phyloP scores from a whole-genome alignment of 37 sponge, comb jelly and placozoan genomes.

The Oopsacas minuta region DNA sequence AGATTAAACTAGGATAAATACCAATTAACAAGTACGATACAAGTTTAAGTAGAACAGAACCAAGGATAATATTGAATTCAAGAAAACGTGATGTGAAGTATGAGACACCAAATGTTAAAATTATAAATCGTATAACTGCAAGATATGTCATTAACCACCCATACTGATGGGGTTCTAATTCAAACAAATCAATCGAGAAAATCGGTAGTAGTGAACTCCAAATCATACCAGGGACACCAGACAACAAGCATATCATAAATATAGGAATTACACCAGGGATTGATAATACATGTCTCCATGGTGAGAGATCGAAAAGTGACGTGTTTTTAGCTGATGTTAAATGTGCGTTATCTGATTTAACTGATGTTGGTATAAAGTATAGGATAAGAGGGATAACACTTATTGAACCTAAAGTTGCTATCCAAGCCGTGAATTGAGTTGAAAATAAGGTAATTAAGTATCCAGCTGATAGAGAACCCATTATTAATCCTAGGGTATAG shows the following conservation, averaged over 20 bases:
- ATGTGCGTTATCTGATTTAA: background rate
- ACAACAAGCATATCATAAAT: background rate
- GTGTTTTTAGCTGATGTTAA: background rate
- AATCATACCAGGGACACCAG: background rate
- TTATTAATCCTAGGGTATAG: background rate
- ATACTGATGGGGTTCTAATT: background rate
- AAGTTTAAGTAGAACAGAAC: background rate
- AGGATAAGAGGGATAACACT: background rate
- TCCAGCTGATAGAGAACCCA: background rate
- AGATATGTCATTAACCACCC: slow-evolving; percentile 11
- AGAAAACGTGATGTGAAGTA: background rate
- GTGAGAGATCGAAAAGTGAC: background rate
- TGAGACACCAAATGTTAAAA: background rate
- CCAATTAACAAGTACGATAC: background rate
- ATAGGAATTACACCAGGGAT: background rate
- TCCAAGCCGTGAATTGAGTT: background rate
- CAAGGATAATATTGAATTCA: background rate
- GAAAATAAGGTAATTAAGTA: background rate
- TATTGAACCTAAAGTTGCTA: background rate
- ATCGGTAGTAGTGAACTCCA: background rate
- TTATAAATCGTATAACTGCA: background rate
- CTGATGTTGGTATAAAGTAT: background rate
- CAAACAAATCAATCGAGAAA: background rate
- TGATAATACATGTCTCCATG: background rate
- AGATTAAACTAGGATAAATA: background rate